Evolutionary conservation across 2,113 vertebrate genomes (phyloP), one percentile per base, ranked within the genome.

Genomic region (Podarcis raffonei): DNA sequence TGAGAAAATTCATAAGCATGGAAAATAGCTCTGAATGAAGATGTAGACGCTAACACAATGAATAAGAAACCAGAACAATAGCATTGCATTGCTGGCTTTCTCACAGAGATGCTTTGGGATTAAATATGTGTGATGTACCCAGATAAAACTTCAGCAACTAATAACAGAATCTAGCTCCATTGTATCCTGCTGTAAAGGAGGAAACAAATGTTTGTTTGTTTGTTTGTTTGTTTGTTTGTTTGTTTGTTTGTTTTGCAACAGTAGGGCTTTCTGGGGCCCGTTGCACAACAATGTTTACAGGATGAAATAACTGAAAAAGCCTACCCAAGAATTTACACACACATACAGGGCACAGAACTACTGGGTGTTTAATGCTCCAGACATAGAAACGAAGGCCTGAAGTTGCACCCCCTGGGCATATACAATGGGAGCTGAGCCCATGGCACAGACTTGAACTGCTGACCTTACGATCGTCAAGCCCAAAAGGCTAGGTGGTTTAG

Each of bases 101-200:
- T 89, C 86, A 76, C 27, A 82, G 2, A 71, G 3, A 1, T 32
- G 25, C 3, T 83, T 6, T 42, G 9, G 22, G 12, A 20, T 23
- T 39, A 78, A 78, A 88, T 53, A 5, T 5, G 4, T 65, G 22
- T 25, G 22, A 76, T 83, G 1, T 11, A 75, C 6, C 0, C 48
- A n/a, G 27, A 57, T 0, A 86, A 80, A 90, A 72, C 0, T 0
- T 35, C 53, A 6, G 1, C 30, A 20, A 2, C 25, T 3, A 42
- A 0, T 74, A 88, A 78, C 1, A 85, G 65, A 75, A 68, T 0
- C 0, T 20, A 11, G 25, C 32, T 57, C 59, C 1, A 79, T 37
- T 66, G 53, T 0, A 62, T 78, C 89, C 37, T 81, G 4, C 80
- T 81, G 1, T 15, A 85, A 81, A 57, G 0, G 23, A 42, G 0